Evolutionary conservation across 2,888 invertebrate genomes (phyloP), one percentile per base, ranked within the genome.

Genomic region (Scaptomyza reducta): DNA sequence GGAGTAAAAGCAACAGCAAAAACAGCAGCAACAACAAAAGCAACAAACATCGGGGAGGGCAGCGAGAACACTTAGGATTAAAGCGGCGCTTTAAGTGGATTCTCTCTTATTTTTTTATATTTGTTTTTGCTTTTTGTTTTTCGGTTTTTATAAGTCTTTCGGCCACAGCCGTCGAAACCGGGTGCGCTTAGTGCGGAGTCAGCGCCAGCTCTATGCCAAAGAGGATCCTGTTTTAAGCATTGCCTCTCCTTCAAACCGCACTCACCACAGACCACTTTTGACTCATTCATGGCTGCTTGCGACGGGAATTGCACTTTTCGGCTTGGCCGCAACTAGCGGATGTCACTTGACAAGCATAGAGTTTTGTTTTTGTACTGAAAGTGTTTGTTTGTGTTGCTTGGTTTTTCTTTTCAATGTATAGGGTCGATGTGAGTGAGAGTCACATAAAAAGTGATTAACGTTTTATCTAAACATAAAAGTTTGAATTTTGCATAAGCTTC

Each of bases 51-150:
- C 4, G 45, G 53, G 42, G 42, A 59, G 74, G 54, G 59, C 53
- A 63, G 38, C 45, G 41, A 38, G 67, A 77, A 64, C 70, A 74
- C 81, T 81, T 85, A 68, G 79, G 86, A 82, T 87, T 77, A 68
- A 77, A 71, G 79, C 79, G 83, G 79, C 79, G 83, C 79, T 79
- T 85, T 87, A 86, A 83, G 83, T 83, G 88, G 68, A 82, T 83
- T 67, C 16, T 40, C 10, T 40, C 18, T 33, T n/a, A n/a, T n/a
- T n/a, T n/a, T n/a, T 33, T 13, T 40, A 1, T 38, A 9, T 14
- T 14, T 33, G 13, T 35, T n/a, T n/a, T n/a, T 35, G 1, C 13
- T 47, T 31, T 16, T 18, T 47, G 6, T 33, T 33, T 18, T 18
- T 42, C 31, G n/a, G 16, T 68, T 74, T 74, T 74, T 74, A 65